These are phyloP conservation scores for Hirundichthys speculiger DNA, from an alignment of 2,113 vertebrate genomes.

Conservation along the genomic window DNA sequence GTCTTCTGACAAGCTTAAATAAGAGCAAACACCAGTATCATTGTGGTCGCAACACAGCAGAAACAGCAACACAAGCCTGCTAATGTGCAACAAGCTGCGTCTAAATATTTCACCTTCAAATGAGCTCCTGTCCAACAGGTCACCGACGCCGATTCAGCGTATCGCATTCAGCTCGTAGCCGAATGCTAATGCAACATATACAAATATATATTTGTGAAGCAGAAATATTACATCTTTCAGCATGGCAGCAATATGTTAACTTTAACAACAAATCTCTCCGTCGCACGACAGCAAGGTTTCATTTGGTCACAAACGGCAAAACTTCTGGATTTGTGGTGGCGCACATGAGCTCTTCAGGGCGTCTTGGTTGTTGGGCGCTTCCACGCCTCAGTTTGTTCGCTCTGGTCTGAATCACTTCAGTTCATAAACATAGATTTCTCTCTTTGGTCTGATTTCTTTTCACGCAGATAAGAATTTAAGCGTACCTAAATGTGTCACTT, in stretches of 20 bases:
- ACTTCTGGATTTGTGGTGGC: not conserved
- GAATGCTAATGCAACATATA: constrained; percentile 45
- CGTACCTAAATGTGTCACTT: too few species aligned
- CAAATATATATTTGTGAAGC: constrained; percentile 31
- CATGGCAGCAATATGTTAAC: constrained; percentile 22
- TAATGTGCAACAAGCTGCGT: constrained; percentile 52
- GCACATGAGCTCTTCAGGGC: constrained; percentile 2
- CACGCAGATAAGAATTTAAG: too few species aligned
- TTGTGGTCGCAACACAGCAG: constrained; percentile 23
- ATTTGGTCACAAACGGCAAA: constrained; percentile 34
- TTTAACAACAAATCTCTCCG: not conserved
- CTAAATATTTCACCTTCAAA: constrained; percentile 16
- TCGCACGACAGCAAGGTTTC: constrained; percentile 36
- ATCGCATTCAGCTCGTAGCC: constrained; percentile 15
- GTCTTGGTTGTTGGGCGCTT: too few species aligned
- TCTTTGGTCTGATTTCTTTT: too few species aligned
- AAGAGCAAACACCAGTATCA: constrained; percentile 7
- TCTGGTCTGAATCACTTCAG: too few species aligned
- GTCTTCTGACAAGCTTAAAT: constrained; percentile 10
- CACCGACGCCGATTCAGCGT: not conserved
- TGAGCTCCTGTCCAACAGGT: not conserved
- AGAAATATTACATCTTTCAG: constrained; percentile 47
- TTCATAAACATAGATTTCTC: too few species aligned
- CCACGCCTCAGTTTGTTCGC: too few species aligned
- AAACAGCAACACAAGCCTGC: constrained; percentile 15